Evolutionary conservation across 1,140 invertebrate genomes (phyloP), one percentile per base, ranked within the genome.

Genomic region (Leptonema lineaticorne): DNA sequence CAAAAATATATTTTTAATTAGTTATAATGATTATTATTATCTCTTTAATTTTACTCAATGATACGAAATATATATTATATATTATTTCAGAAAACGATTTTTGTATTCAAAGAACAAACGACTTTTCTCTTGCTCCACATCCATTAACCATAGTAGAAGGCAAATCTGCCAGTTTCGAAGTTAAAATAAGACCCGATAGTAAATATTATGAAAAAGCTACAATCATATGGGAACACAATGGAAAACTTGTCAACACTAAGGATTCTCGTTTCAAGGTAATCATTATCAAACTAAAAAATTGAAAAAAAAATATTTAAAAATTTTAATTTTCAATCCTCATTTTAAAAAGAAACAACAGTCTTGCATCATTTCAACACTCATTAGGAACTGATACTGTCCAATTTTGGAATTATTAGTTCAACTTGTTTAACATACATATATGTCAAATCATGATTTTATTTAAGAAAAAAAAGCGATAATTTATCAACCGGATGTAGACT

Each of bases 111-210:
- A n/a, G 53, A 26, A 65, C 30, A 24, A 68, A 72, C 28, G 68
- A 60, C 30, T 69, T 72, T 62, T 27, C 57, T 6, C 73, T 63
- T 72, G 79, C 65, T 75, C 74, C 69, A 76, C 78, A 75, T 69
- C 69, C 69, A 65, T 76, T 68, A 74, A 75, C 67, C 71, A 75
- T 64, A 70, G 74, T 53, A 69, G 72, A 63, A 79, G 79, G 79
- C 74, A 56, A 63, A 69, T 73, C 45, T 30, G 71, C 68, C n/a
- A 46, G 4, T 1, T 69, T 72, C 41, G 65, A 50, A 37, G 68
- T 62, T 59, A 69, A 29, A 22, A 18, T 68, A 14, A 29, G 41
- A 29, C 26, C 48, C 18, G 41, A 28, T 16, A 6, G 20, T 4
- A 60, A 45, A 33, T 30, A 29, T n/a, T n/a, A 45, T 18, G 28